These are phyloP conservation scores for Athripsodes cinereus DNA, from an alignment of 2,888 invertebrate genomes.

Conservation along the genomic window DNA sequence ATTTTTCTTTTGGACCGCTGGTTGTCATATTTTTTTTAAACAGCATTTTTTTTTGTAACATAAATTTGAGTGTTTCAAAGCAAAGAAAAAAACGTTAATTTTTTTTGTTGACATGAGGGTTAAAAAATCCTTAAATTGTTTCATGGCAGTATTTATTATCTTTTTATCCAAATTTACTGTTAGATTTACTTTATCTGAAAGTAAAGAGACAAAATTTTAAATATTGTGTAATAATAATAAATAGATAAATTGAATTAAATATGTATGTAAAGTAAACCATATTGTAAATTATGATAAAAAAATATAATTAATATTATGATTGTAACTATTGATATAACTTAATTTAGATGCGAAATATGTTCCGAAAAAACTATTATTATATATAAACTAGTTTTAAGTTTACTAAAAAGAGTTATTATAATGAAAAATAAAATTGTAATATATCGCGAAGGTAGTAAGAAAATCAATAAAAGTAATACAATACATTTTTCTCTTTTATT, in stretches of 20 bases:
- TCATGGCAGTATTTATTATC: too few relatives aligned
- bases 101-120: too few relatives aligned
- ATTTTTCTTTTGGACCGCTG: background rate
- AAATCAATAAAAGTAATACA: slow-evolving; percentile 25
- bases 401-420: slow-evolving; percentile 7
- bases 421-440: slow-evolving; percentile 22
- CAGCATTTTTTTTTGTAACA: too few relatives aligned
- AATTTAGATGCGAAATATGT: slow-evolving; percentile 1
- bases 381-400: background rate
- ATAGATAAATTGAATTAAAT: background rate
- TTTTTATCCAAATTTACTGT: too few relatives aligned
- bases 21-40: background rate
- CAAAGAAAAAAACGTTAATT: too few relatives aligned
- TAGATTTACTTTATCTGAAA: too few relatives aligned
- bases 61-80: too few relatives aligned
- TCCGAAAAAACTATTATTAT: background rate
- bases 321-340: background rate
- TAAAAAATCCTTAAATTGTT: too few relatives aligned
- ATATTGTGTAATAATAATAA: too few relatives aligned
- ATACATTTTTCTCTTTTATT: background rate
- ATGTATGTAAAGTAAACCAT: background rate
- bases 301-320: background rate
- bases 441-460: slow-evolving; percentile 25
- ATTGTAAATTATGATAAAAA: background rate
- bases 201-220: too few relatives aligned